phyloP scores from a whole-genome alignment of 2,113 vertebrate species.

The Python bivittatus region DNA sequence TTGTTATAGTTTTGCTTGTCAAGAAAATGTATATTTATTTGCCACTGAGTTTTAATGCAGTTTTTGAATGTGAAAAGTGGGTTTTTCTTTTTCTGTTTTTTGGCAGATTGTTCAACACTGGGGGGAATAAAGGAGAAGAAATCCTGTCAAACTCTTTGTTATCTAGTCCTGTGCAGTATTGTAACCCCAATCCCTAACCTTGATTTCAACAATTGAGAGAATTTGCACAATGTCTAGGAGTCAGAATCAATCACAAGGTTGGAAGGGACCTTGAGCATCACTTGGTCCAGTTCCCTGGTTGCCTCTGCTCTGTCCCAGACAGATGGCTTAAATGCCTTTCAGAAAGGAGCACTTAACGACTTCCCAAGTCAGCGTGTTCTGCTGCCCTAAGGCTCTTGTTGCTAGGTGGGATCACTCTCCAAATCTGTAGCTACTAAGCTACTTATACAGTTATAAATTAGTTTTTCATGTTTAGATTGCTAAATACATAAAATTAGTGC shows the following conservation, averaged over 20 bases:
- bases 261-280: background rate
- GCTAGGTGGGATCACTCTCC: background rate
- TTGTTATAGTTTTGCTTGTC: slow-evolving; percentile 34
- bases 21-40: slow-evolving; percentile 34
- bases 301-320: background rate
- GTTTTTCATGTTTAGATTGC: background rate
- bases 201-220: slow-evolving; percentile 51
- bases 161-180: slow-evolving; percentile 39
- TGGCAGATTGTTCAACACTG: slow-evolving; percentile 47
- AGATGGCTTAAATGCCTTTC: background rate
- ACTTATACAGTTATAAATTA: background rate
- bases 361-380: background rate
- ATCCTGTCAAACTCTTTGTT: slow-evolving; percentile 24
- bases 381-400: background rate
- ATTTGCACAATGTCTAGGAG: background rate
- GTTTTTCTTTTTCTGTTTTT: slow-evolving; percentile 10
- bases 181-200: slow-evolving; percentile 41
- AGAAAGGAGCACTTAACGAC: background rate
- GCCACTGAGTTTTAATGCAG: slow-evolving; percentile 46
- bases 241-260: background rate
- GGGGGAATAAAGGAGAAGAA: slow-evolving; percentile 19
- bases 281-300: background rate
- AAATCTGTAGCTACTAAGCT: background rate
- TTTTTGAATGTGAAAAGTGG: slow-evolving; percentile 55
- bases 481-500: background rate